A percentile compares a stretch with the other conserved stretches of the same genome.
Evolutionary conservation across 1,140 invertebrate genomes (phyloP).

Genomic region (Carcinoscorpius rotundicauda): DNA sequence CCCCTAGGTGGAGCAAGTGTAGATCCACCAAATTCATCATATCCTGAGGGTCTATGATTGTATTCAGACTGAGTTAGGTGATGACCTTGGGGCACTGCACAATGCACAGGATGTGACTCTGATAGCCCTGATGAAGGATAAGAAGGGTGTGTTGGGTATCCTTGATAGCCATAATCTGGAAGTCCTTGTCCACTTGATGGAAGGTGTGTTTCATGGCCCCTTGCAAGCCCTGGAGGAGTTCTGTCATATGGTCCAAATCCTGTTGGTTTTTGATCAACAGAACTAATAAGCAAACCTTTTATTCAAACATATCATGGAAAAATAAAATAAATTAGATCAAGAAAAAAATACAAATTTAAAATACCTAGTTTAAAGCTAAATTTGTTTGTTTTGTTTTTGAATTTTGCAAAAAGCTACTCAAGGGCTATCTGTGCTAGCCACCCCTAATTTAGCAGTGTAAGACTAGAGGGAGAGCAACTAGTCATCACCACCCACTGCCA

Average conservation of each 20-base stretch:
- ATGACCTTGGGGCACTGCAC: not conserved
- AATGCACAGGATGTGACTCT: not conserved
- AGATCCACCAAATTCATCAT: not conserved
- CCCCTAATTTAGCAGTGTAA: too few species aligned
- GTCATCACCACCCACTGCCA: too few species aligned
- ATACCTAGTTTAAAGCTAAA: too few species aligned
- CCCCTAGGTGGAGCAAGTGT: not conserved
- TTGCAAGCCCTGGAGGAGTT: not conserved
- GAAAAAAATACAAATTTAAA: too few species aligned
- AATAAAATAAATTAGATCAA: not conserved
- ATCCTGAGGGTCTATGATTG: not conserved
- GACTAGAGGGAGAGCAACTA: too few species aligned
- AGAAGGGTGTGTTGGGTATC: not conserved
- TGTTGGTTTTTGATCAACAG: not conserved
- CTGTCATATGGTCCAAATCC: not conserved
- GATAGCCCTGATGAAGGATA: not conserved
- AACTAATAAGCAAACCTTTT: not conserved
- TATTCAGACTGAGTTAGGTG: too few species aligned
- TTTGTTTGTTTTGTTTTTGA: too few species aligned
- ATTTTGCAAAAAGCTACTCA: too few species aligned
- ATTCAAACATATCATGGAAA: not conserved
- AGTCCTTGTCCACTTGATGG: not conserved
- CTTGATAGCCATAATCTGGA: not conserved
- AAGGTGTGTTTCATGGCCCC: not conserved
- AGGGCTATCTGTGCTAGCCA: too few species aligned